phyloP scores from a whole-genome alignment of 2,113 vertebrate genomes.

The Chloebia gouldiae region DNA sequence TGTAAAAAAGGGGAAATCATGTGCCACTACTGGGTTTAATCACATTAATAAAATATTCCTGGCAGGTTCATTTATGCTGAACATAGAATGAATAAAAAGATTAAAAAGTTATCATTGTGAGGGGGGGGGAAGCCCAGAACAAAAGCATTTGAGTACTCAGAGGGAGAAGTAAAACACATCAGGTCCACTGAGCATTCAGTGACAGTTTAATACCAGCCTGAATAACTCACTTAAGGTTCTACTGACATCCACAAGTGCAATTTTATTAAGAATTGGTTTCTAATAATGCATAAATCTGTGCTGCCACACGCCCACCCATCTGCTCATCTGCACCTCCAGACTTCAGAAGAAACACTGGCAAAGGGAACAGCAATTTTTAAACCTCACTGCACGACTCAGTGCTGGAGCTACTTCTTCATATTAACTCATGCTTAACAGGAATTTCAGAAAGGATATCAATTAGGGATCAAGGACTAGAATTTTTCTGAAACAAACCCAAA shows the following conservation, averaged over 20 bases:
- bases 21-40: not conserved
- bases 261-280: not conserved
- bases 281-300: not conserved
- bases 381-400: not conserved
- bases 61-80: not conserved
- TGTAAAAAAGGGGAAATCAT: not conserved
- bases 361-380: not conserved
- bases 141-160: not conserved
- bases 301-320: not conserved
- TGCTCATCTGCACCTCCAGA: not conserved
- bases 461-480: not conserved
- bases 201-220: not conserved
- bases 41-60: not conserved
- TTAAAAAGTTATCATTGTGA: not conserved
- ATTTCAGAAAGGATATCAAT: not conserved
- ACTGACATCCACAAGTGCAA: not conserved
- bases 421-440: not conserved
- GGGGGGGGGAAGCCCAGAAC: not conserved
- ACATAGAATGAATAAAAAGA: not conserved
- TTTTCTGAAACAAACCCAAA: not conserved
- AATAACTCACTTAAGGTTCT: not conserved
- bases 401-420: not conserved
- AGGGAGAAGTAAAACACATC: not conserved
- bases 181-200: not conserved
- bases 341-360: not conserved